Conservation (phyloP, 2,797 vertebrate genomes). For the Spea hammondii region DNA sequence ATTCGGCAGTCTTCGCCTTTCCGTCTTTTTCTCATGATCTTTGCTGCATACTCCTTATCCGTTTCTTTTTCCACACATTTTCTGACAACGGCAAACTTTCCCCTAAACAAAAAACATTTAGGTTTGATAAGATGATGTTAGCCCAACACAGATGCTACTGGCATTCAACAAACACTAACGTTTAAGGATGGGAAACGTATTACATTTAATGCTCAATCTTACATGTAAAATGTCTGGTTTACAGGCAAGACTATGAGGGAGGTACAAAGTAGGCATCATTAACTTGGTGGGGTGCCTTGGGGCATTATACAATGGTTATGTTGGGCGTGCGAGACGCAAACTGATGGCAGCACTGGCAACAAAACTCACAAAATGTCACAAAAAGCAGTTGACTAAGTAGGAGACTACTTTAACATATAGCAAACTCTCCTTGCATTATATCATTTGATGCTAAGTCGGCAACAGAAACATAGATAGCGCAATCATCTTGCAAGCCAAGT, state of each 20-base stretch:
- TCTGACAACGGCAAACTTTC: conserved; percentile 90
- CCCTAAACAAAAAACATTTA: conserved; percentile 67
- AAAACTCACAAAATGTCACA: too few relatives aligned
- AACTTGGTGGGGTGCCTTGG: background rate
- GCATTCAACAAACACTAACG: background rate
- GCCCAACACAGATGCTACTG: background rate
- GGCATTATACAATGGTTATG: too few relatives aligned
- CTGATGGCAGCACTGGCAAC: too few relatives aligned
- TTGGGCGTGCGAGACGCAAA: too few relatives aligned
- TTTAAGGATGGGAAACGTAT: background rate
- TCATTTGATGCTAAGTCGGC: too few relatives aligned
- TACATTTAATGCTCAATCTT: background rate
- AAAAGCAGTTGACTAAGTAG: too few relatives aligned
- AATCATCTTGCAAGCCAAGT: too few relatives aligned
- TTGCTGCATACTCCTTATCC: conserved; percentile 86
- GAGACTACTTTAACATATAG: too few relatives aligned
- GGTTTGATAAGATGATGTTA: background rate
- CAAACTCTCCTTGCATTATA: too few relatives aligned
- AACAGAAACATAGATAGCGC: too few relatives aligned
- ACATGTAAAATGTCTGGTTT: background rate
- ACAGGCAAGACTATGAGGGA: background rate
- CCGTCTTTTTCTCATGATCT: conserved; percentile 92
- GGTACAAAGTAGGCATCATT: background rate
- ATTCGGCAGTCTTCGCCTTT: conserved; percentile 87
- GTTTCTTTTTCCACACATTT: conserved; percentile 85